Base-by-base conservation (phyloP, 2,113 vertebrate species). In the Oreochromis tanganicae region DNA sequence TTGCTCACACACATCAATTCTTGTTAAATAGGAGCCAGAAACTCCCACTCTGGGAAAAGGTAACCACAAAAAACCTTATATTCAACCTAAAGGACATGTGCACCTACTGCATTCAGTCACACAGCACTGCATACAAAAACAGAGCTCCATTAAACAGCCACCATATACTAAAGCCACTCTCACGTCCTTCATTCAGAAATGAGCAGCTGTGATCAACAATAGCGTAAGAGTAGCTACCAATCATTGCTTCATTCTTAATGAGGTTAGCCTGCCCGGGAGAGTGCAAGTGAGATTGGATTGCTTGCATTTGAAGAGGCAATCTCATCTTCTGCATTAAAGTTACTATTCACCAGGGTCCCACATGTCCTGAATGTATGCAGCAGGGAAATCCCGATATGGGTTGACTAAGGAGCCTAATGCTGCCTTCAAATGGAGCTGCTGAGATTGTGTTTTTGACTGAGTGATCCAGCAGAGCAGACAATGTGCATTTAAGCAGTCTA, bases 231-330 rank as follows among this genome's bases (percentile, higher is more conserved):
- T 63, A 85, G 85, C 91, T 50, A 91, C 91, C 90, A 87, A 86
- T 95, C 88, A 79, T 84, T 87, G 82, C 83, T 63, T 81, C 68
- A 78, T 92, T 92, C 85, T 89, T 86, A 83, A 87, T 68, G 57
- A 68, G 86, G 82, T 92, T 71, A 86, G 80, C 71, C 87, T 78
- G 88, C 85, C n/a, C 19, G 7, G 46, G 91, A 92, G 85, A 90
- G 27, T 16, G 57, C 59, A 55, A 73, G 52, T 19, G 48, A 90
- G 91, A 94, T 89, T 91, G 89, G 92, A 92, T 82, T 87, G 85
- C 91, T 85, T 90, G 82, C 85, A 89, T 92, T 85, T 88, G 38
- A 86, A 88, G 87, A 92, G 87, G 88, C 87, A 93, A 94, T 93
- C 88, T 95, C 91, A 94, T 94, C 93, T 89, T 50, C 90, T 57